Evolutionary conservation across 1,140 invertebrate genomes (phyloP).

Genomic region (Scaptomyza hsui): DNA sequence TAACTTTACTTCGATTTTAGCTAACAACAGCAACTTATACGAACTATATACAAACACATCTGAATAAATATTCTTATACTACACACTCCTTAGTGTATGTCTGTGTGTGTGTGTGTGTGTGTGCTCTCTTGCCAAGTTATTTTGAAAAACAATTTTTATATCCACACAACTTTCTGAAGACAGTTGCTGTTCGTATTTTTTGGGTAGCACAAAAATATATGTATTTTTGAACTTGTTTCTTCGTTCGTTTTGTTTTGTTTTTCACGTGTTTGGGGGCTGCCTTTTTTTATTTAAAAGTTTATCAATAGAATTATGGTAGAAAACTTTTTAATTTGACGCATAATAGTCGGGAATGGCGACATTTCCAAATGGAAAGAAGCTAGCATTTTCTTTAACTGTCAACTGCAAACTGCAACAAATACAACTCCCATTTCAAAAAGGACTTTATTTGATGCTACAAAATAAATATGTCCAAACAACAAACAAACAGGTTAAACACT

Average conservation of each 20-base stretch:
- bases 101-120: conserved; percentile 8
- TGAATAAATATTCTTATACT: neutral
- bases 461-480: conserved; percentile 46
- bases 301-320: conserved; percentile 80
- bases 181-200: conserved; percentile 17
- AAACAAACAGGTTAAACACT: conserved; percentile 12
- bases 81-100: neutral
- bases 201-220: neutral
- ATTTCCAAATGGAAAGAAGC: conserved; percentile 36
- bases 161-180: conserved; percentile 34
- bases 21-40: conserved; percentile 40
- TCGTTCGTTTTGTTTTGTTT: conserved; percentile 6
- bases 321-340: conserved; percentile 83
- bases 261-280: neutral
- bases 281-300: conserved; percentile 64
- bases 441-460: conserved; percentile 40
- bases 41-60: neutral
- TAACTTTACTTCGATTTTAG: conserved; percentile 78
- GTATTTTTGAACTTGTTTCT: neutral
- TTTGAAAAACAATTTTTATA: conserved; percentile 44
- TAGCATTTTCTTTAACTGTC: neutral
- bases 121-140: conserved; percentile 31
- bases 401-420: conserved; percentile 1
- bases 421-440: conserved; percentile 1
- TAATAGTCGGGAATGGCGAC: conserved; percentile 50